phyloP scores from a whole-genome alignment of 2,113 vertebrate species.

The Lipophrys pholis region DNA sequence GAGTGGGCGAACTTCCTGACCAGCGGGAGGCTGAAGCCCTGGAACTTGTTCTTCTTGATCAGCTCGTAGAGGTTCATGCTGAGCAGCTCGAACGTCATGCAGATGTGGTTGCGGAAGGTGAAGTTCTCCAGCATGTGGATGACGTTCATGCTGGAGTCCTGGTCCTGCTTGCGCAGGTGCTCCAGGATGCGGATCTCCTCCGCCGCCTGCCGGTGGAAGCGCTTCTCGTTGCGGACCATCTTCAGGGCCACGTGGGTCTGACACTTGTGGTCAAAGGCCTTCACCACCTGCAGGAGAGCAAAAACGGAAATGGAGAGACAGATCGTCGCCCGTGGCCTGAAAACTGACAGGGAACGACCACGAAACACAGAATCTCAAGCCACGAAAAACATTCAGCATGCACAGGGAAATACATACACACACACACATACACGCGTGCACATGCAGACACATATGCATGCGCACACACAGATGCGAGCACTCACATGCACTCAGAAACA shows the following conservation, averaged over 20 bases:
- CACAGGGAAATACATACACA: too few relatives aligned
- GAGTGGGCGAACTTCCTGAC: slow-evolving; percentile 99
- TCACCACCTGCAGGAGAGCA: slow-evolving; percentile 86
- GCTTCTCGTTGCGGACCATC: slow-evolving; percentile 99
- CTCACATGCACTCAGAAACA: too few relatives aligned
- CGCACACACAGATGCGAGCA: too few relatives aligned
- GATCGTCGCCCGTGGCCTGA: too few relatives aligned
- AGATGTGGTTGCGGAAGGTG: slow-evolving; percentile 98
- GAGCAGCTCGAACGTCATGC: slow-evolving; percentile 98
- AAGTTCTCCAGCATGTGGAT: slow-evolving; percentile 99
- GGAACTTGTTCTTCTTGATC: slow-evolving; percentile 99
- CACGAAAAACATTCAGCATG: too few relatives aligned
- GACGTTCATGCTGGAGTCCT: slow-evolving; percentile 97
- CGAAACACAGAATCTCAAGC: not conserved
- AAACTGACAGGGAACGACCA: not conserved
- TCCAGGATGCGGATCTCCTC: slow-evolving; percentile 99
- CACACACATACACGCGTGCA: too few relatives aligned
- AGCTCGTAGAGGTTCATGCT: slow-evolving; percentile 99
- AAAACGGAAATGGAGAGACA: not conserved
- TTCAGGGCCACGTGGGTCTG: slow-evolving; percentile 96
- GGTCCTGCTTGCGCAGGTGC: slow-evolving; percentile 97
- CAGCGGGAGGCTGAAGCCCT: slow-evolving; percentile 97
- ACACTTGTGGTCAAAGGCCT: slow-evolving; percentile 95
- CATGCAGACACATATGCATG: too few relatives aligned
- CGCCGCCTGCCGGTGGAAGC: slow-evolving; percentile 97